Evolutionary conservation across 2,888 invertebrate genomes (phyloP).

Genomic region (Cyclophora punctaria): DNA sequence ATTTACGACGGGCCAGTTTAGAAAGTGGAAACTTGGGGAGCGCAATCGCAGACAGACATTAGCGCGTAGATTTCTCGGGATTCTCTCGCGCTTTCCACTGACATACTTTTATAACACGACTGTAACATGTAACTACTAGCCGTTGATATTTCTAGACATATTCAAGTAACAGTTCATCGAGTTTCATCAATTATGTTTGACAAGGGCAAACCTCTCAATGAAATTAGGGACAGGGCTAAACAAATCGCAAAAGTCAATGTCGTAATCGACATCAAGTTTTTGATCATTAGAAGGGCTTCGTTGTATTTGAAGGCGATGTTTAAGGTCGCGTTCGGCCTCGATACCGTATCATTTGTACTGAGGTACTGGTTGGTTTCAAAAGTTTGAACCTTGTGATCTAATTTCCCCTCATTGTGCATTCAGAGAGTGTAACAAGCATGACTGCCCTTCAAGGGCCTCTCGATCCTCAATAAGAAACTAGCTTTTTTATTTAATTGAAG

Average conservation of each 20-base stretch:
- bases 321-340: slow-evolving; percentile 61
- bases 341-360: slow-evolving; percentile 44
- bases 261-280: slow-evolving; percentile 48
- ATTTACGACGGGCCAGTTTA: slow-evolving; percentile 52
- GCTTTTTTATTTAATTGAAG: neutral
- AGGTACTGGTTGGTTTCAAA: slow-evolving; percentile 66
- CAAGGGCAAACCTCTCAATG: slow-evolving; percentile 19
- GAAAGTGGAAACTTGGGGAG: slow-evolving; percentile 68
- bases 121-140: slow-evolving; percentile 2
- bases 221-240: slow-evolving; percentile 50
- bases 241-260: slow-evolving; percentile 60
- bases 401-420: slow-evolving; percentile 72
- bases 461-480: slow-evolving; percentile 32
- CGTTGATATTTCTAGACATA: too few relatives aligned
- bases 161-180: neutral
- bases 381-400: slow-evolving; percentile 68
- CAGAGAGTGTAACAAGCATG: slow-evolving; percentile 62
- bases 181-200: slow-evolving; percentile 7
- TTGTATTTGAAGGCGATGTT: slow-evolving; percentile 59
- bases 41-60: slow-evolving; percentile 48
- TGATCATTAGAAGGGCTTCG: slow-evolving; percentile 67
- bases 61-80: slow-evolving; percentile 70
- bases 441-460: slow-evolving; percentile 62
- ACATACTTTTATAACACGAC: slow-evolving; percentile 54
- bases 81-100: slow-evolving; percentile 73